Evolutionary conservation across 1,140 invertebrate species (phyloP), one percentile per base, ranked within the genome.

Genomic region (Drosophila yakuba): DNA sequence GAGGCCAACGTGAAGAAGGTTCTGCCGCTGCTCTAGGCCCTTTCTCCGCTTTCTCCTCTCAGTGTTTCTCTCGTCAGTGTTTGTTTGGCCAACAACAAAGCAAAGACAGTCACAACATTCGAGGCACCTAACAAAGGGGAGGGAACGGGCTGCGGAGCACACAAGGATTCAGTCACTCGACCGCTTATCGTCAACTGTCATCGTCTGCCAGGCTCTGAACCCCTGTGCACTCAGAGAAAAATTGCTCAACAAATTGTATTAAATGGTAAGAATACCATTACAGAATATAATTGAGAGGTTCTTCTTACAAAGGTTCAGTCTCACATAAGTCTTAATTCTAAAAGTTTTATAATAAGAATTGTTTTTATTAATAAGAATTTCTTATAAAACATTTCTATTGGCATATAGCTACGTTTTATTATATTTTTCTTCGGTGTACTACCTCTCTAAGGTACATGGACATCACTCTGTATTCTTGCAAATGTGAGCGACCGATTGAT

Each of bases 401-500:
- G 0, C 0, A 25, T 25, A 25, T 0, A 25, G 4, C 4, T 4
- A 25, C 25, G 25, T 25, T 25, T 25, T 4, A 4, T 5, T 25
- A 5, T 4, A 3, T 25, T 25, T 25, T 32, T 32, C 2, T 10
- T 2, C n/a, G 4, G 17, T 47, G 62, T 32, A 52, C 15, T 51
- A 8, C 35, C 67, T 47, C 83, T 88, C 48, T 58, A 72, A 88
- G 67, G 79, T 77, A 51, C 79, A 89, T 48, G 84, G 77, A 89
- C 83, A 88, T 77, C 68, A 60, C 56, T 54, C 45, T 23, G 59
- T 43, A 43, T 66, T 66, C 54, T 66, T 68, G 66, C 23, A 67
- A 74, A 80, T 71, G 80, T 80, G 58, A 75, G 80, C 64, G 78
- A 74, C 73, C 62, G 83, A 88, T 86, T 86, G 83, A 86, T 88